These are phyloP conservation scores for Aquatica leii DNA, from an alignment of 2,888 invertebrate genomes.

Conservation along the genomic window DNA sequence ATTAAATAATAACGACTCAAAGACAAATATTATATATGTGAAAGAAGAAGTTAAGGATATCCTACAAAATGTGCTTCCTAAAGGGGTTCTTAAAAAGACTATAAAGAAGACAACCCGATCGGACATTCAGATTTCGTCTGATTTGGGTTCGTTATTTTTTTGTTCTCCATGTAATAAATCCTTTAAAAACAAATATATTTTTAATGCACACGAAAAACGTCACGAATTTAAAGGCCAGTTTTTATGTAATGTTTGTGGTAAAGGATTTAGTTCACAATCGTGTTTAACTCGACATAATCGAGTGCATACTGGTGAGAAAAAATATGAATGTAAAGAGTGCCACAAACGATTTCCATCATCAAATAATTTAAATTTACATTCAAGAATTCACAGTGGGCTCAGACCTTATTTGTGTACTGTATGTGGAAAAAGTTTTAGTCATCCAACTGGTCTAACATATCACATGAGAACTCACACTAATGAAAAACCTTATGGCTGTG, in stretches of 20 bases:
- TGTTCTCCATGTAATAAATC: slow-evolving; percentile 50
- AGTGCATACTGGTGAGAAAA: slow-evolving; percentile 46
- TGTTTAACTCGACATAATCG: slow-evolving; percentile 45
- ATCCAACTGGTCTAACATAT: slow-evolving; percentile 43
- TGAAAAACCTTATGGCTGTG: slow-evolving; percentile 52
- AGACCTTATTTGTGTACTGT: slow-evolving; percentile 44
- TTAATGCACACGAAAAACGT: slow-evolving; percentile 46
- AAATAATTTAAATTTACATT: slow-evolving; percentile 41
- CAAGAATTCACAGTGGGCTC: slow-evolving; percentile 39
- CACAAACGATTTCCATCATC: slow-evolving; percentile 42
- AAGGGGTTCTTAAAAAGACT: background rate
- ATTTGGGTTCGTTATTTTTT: slow-evolving; percentile 33
- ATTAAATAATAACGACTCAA: slow-evolving; percentile 3
- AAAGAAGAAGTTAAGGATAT: too few species aligned
- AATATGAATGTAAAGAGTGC: slow-evolving; percentile 42
- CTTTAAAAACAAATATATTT: slow-evolving; percentile 51
- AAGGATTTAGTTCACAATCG: slow-evolving; percentile 41
- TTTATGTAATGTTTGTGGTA: slow-evolving; percentile 42
- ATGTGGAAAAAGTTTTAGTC: slow-evolving; percentile 46
- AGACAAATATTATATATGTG: too few species aligned
- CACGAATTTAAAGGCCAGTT: slow-evolving; percentile 50
- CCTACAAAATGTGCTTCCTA: too few species aligned
- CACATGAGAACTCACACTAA: slow-evolving; percentile 51
- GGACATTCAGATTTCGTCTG: slow-evolving; percentile 10
- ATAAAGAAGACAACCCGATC: background rate